These are phyloP conservation scores for Megalurothrips usitatus DNA, from an alignment of 2,888 invertebrate genomes.

Conservation along the genomic window DNA sequence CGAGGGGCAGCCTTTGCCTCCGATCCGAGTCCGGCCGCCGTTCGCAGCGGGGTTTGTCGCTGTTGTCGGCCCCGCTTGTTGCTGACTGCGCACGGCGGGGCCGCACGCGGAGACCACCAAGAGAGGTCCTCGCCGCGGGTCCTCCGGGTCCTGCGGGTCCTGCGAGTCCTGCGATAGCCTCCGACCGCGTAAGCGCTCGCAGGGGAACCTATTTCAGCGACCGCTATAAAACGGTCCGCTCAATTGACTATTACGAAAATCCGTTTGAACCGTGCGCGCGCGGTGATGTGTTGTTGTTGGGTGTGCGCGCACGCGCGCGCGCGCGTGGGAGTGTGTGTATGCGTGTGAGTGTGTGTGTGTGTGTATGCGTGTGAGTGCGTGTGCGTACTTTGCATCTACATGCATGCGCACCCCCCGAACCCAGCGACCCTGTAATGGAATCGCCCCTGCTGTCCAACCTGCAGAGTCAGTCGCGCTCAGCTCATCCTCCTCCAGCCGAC, in stretches of 20 bases:
- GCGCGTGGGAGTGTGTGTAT: not conserved
- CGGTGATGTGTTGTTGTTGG: not conserved
- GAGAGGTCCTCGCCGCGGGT: too few relatives aligned
- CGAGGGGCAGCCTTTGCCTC: not conserved
- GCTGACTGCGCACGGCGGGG: not conserved
- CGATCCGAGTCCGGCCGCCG: not conserved
- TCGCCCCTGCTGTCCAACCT: not conserved
- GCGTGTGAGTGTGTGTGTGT: not conserved
- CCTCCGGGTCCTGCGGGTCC: too few relatives aligned
- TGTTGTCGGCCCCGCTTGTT: not conserved
- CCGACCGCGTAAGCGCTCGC: too few relatives aligned
- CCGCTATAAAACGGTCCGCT: not conserved
- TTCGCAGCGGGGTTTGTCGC: not conserved
- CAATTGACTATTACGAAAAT: constrained; percentile 25
- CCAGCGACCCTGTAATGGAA: not conserved
- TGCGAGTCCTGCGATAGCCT: too few relatives aligned
- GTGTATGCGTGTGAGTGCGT: too few relatives aligned
- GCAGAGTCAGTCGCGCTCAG: not conserved
- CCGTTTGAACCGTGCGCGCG: not conserved
- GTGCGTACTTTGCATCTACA: too few relatives aligned
- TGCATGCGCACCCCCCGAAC: too few relatives aligned
- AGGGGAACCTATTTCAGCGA: constrained; percentile 11
- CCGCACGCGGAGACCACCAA: not conserved
- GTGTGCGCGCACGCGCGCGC: not conserved
- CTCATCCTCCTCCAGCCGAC: not conserved